These are phyloP conservation scores for Mamestra brassicae DNA, from an alignment of 2,888 invertebrate genomes.

Conservation along the genomic window DNA sequence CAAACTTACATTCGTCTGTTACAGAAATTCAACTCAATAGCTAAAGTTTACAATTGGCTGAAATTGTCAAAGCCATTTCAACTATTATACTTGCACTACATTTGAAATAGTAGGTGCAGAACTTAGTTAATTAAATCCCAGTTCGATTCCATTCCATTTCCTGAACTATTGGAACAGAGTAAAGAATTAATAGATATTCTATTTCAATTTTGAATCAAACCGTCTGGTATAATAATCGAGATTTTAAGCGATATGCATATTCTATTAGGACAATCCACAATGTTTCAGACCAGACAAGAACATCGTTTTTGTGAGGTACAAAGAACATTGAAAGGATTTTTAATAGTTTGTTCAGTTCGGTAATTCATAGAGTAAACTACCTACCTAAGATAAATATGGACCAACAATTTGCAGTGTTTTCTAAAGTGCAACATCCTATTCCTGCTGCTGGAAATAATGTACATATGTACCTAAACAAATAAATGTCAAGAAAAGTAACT, in stretches of 20 bases:
- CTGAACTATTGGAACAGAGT: constrained; percentile 17
- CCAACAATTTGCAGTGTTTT: no score
- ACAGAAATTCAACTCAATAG: constrained; percentile 1
- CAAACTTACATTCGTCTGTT: not conserved
- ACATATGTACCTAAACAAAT: no score
- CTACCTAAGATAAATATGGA: no score
- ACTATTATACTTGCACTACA: constrained; percentile 7
- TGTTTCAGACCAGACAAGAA: not conserved
- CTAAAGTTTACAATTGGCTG: not conserved
- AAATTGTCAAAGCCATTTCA: constrained; percentile 23
- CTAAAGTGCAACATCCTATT: no score
- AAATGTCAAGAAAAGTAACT: no score
- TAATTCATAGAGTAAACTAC: no score
- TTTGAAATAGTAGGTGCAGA: constrained; percentile 10
- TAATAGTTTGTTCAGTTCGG: no score
- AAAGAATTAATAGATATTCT: constrained; percentile 30
- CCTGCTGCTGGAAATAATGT: no score
- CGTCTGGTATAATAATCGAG: not conserved
- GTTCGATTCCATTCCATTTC: constrained; percentile 25
- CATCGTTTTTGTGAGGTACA: not conserved
- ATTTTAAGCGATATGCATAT: constrained; percentile 14
- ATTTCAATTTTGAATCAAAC: constrained; percentile 24
- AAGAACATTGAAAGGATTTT: no score
- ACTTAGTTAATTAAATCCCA: constrained; percentile 44
- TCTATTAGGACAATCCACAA: not conserved